Evolutionary conservation across 2,797 vertebrate species (phyloP).

Genomic region (Megalops cyprinoides): DNA sequence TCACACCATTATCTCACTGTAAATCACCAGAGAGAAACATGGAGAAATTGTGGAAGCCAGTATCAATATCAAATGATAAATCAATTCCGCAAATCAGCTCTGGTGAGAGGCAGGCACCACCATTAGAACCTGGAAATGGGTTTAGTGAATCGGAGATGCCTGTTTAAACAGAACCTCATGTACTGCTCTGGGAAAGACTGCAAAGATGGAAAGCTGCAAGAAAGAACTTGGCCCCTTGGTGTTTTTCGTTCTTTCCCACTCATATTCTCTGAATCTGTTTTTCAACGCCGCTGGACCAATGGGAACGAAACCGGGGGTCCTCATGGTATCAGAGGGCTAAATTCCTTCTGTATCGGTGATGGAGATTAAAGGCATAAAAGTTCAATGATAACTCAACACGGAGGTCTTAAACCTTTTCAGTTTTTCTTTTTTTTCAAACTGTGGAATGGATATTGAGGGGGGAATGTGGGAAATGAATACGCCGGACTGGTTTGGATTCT

Average conservation of each 20-base stretch:
- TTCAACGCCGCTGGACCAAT: not conserved
- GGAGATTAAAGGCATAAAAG: not conserved
- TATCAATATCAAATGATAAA: no score
- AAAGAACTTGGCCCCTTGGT: not conserved
- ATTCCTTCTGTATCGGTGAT: not conserved
- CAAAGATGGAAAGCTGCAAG: not conserved
- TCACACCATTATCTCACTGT: no score
- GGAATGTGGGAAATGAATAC: conserved; percentile 36
- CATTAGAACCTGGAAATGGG: no score
- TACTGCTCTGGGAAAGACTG: not conserved
- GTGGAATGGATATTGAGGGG: conserved; percentile 26
- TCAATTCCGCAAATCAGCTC: no score
- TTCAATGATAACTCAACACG: not conserved
- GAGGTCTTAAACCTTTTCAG: not conserved
- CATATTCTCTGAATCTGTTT: not conserved
- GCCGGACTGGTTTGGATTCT: conserved; percentile 31
- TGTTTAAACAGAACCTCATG: not conserved
- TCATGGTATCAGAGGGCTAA: not conserved
- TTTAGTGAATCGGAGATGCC: no score
- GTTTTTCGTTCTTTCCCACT: not conserved
- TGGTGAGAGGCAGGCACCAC: no score
- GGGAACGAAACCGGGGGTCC: not conserved
- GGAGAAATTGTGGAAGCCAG: no score
- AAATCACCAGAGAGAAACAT: no score
- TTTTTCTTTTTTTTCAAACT: not conserved